Evolutionary conservation across 2,113 vertebrate genomes (phyloP), one percentile per base, ranked within the genome.

Genomic region (Corydoras sp.): DNA sequence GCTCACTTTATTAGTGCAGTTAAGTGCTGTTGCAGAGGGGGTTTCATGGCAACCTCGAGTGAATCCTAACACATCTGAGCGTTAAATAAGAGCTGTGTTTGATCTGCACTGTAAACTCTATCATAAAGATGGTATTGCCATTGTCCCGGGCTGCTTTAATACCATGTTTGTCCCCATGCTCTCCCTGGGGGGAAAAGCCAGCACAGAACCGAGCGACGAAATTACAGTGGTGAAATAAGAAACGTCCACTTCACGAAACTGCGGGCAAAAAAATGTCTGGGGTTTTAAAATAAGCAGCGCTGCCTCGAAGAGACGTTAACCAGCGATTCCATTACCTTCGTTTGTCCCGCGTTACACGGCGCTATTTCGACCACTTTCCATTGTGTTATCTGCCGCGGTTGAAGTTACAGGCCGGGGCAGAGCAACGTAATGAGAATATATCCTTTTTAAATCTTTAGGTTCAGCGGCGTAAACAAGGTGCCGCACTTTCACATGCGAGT

Each of bases 61-160:
- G 30, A 76, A 50, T 60, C 65, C 56, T 49, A 61, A 53, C 55
- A 76, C 72, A 62, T 61, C 58, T 76, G 58, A 71, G 53, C 24
- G 48, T 74, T 68, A 71, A 60, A 61, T 74, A 68, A 68, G 31
- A 12, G 30, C 13, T 53, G 6, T 24, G 68, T 73, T 76, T 76
- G 68, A 76, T 76, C 74, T 71, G 11, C 63, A 55, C 63, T 74
- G 72, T 68, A 69, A 75, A 75, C 73, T 56, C 24, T 75, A 75
- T 64, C 73, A 75, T 75, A 69, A 69, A 69, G 53, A 70, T 69
- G 60, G 67, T 60, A 69, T 64, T 51, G 62, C 30, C 65, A 68
- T 74, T 62, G 72, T 74, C 72, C 24, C 64, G 18, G 10, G 15
- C 31, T 1, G 18, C 18, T 74, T 74, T 72, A 72, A 74, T 56